Conservation (phyloP, 2,797 vertebrate genomes). For the Thripadectes ignobilis region DNA sequence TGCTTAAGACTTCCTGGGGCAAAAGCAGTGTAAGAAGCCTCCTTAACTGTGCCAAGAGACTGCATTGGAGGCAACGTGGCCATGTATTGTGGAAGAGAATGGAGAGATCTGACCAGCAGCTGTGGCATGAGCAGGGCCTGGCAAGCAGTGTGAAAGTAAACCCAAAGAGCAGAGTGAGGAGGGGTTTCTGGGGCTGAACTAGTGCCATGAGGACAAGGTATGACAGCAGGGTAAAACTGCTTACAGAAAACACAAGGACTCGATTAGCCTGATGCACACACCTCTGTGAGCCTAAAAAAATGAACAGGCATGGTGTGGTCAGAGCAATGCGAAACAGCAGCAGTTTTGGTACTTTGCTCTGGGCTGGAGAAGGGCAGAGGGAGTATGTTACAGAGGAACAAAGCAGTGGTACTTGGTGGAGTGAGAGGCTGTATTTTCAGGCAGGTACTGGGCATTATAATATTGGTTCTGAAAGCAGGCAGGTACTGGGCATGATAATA, state of each 20-base stretch:
- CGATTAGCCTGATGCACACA: background rate
- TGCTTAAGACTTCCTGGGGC: background rate
- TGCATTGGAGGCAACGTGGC: background rate
- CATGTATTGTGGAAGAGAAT: rapidly evolving
- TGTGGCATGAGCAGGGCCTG: background rate
- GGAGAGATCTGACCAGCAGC: background rate
- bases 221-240: rapidly evolving
- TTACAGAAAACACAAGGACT: background rate
- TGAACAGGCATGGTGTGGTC: background rate
- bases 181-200: background rate
- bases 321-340: background rate
- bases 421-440: background rate
- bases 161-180: background rate
- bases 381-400: background rate
- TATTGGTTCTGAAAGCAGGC: background rate
- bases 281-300: background rate
- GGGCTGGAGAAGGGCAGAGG: background rate
- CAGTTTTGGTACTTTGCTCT: background rate
- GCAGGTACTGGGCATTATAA: background rate
- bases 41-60: background rate
- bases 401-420: background rate
- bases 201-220: rapidly evolving
- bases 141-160: rapidly evolving
- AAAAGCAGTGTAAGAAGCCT: background rate
- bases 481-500: background rate